These are phyloP conservation scores for Latrodectus elegans DNA, from an alignment of 2,888 invertebrate species.

Conservation along the genomic window DNA sequence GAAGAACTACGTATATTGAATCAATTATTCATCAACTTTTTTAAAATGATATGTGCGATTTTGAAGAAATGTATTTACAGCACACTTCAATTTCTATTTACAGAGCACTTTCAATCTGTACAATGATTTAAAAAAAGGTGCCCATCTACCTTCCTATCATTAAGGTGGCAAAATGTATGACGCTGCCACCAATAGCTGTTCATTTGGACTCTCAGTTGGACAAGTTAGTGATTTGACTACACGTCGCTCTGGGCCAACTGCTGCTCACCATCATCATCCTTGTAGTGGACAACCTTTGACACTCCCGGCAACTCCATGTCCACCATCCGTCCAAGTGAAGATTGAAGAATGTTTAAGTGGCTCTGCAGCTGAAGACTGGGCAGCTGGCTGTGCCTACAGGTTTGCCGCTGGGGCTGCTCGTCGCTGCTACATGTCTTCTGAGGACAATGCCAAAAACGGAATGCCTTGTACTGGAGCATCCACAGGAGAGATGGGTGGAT, in stretches of 20 bases:
- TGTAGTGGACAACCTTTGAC: constrained; percentile 16
- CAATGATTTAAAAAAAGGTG: too few species aligned
- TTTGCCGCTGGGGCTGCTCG: constrained; percentile 45
- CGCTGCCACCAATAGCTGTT: constrained; percentile 60
- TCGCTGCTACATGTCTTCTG: constrained; percentile 50
- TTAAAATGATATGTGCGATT: too few species aligned
- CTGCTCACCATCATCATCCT: neutral
- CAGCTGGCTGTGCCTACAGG: constrained; percentile 56
- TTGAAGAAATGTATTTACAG: too few species aligned
- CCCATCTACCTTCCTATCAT: too few species aligned
- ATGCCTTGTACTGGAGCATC: neutral
- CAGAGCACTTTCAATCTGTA: neutral
- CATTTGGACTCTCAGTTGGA: constrained; percentile 44
- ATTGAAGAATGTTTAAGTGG: constrained; percentile 57
- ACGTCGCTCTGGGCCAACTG: neutral
- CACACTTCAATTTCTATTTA: too few species aligned
- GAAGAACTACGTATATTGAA: too few species aligned
- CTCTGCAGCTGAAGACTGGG: constrained; percentile 39
- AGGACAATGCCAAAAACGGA: constrained; percentile 23
- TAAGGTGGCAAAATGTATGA: constrained; percentile 45
- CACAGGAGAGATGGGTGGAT: neutral
- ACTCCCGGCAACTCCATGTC: too few species aligned
- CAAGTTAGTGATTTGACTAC: constrained; percentile 48
- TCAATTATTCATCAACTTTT: too few species aligned
- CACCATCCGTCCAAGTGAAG: constrained; percentile 58